Evolutionary conservation across 2,888 invertebrate species (phyloP).

Genomic region (Drosophila atroscutellata): DNA sequence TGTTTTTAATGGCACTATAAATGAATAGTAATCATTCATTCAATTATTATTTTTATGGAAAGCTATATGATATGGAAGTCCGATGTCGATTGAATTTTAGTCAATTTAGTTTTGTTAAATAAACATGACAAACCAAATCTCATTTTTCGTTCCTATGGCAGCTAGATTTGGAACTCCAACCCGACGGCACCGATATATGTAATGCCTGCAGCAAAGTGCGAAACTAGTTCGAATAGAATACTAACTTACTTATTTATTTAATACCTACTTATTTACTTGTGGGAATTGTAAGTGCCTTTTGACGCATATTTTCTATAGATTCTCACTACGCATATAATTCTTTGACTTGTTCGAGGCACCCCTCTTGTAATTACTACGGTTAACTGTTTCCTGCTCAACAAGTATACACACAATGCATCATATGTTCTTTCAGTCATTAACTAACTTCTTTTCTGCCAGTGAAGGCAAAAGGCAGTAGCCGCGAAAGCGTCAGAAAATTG

Average conservation of each 20-base stretch:
- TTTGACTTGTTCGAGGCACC: not conserved
- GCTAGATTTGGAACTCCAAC: no score
- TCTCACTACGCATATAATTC: not conserved
- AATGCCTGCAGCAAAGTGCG: not conserved
- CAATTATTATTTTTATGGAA: not conserved
- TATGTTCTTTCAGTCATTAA: not conserved
- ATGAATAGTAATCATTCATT: not conserved
- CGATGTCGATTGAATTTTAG: not conserved
- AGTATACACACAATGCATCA: not conserved
- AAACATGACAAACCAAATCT: not conserved
- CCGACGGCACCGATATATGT: not conserved
- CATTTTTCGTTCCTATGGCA: not conserved
- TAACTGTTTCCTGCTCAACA: not conserved
- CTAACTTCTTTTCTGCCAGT: not conserved
- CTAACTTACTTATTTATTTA: not conserved
- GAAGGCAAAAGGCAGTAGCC: conserved; percentile 2
- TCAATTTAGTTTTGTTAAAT: not conserved
- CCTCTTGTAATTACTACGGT: not conserved
- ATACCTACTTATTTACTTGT: no score
- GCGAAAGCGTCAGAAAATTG: conserved; percentile 14
- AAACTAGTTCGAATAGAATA: not conserved
- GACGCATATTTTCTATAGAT: not conserved
- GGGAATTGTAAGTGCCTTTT: no score
- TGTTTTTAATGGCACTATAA: not conserved
- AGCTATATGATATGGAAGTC: not conserved